Base-by-base conservation (phyloP, 2,113 vertebrate species). In the Gobio gobio region DNA sequence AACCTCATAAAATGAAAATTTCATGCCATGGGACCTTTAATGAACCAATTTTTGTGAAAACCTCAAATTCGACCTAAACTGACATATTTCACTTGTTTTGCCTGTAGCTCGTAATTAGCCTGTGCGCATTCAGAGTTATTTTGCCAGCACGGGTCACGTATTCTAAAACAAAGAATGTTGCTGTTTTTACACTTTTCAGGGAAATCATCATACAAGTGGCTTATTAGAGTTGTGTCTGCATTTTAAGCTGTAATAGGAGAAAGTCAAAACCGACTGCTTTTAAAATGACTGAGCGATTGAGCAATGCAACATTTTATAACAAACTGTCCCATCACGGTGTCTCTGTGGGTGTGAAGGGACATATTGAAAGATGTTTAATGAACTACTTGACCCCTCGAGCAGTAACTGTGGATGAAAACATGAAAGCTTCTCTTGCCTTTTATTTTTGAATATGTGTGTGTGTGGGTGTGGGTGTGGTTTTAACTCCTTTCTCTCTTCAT, bases 401-500 rank as follows among this genome's bases (percentile, higher is more conserved):
- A 49, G 43, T 43, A 74, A 36, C 43, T 74, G 22, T 47, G 43
- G n/a, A 13, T 74, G 43, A 74, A 74, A n/a, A 74, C 70, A 74
- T 74, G n/a, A 74, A 74, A 74, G 70, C 43, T 74, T 26, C 12
- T 47, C 40, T 70, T 24, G 70, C 6, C 70, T 74, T 74, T 74
- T 74, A 47, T 45, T 74, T 40, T 51, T 72, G 63, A 8, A 10
- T 36, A 68, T 75, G 36, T 49, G 29, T 51, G 49, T 51, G 13
- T 49, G 47, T 49, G 47, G 2, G 36, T 40, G 40, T 40, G 40
- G 10, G 51, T 74, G 22, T 9, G 18, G 59, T 54, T 86, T 82
- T 75, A 59, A 6, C 80, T 64, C n/a, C 22, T 80, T 56, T 78
- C 29, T 26, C 26, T 84, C 70, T 83, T 47, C 12, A 47, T 24